These are phyloP conservation scores for Drosophila watanabei DNA, from an alignment of 1,140 invertebrate species.

Conservation along the genomic window DNA sequence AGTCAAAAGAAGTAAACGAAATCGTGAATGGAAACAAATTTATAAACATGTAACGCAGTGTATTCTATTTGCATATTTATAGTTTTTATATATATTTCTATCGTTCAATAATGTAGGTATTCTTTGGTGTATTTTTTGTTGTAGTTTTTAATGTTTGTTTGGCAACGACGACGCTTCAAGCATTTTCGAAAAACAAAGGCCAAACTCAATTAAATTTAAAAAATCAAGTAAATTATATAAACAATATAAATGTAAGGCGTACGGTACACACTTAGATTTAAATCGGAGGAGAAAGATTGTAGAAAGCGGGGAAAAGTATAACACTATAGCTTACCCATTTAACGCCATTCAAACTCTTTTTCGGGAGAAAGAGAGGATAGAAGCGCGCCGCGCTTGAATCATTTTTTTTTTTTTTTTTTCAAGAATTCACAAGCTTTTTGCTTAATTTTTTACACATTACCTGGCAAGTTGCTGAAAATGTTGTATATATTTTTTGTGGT, in stretches of 20 bases:
- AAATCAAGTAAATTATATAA: conserved; percentile 44
- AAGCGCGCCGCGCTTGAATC: not conserved
- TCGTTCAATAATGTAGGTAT: conserved; percentile 13
- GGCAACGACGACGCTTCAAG: conserved; percentile 66
- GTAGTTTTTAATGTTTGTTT: conserved; percentile 37
- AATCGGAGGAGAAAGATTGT: conserved; percentile 34
- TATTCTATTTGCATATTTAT: conserved; percentile 7
- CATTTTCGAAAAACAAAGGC: conserved; percentile 47
- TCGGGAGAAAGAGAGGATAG: conserved; percentile 3
- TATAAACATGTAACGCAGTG: not conserved
- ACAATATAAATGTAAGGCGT: conserved; percentile 48
- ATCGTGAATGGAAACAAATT: not conserved
- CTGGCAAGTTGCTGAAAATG: conserved; percentile 47
- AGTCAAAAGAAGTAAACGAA: not conserved
- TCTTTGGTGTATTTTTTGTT: conserved; percentile 22
- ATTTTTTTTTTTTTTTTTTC: not conserved
- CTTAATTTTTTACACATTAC: conserved; percentile 58
- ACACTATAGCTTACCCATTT: conserved; percentile 57
- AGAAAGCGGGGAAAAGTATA: conserved; percentile 13
- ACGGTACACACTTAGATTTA: conserved; percentile 50
- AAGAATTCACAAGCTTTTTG: not conserved
- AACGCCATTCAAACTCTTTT: conserved; percentile 11
- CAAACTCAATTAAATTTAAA: conserved; percentile 46
- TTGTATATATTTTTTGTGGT: not conserved
- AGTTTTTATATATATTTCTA: not conserved